Base-by-base conservation (phyloP, 2,888 invertebrate genomes). In the Herminia tarsipennalis region DNA sequence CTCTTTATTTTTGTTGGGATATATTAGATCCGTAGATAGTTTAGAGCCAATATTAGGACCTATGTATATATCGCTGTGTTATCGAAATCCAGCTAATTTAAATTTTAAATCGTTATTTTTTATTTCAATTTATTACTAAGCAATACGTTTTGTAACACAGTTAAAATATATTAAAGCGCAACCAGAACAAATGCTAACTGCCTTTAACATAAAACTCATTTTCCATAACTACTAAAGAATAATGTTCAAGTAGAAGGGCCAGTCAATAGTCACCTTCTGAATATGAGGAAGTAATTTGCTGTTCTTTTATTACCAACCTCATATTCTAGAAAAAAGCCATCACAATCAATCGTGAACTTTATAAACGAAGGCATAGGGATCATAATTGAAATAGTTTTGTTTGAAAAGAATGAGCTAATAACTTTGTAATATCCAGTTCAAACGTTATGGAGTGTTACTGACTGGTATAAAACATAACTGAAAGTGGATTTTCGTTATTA, bases 401-500 rank as follows among this genome's bases (percentile, higher is more conserved):
- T 22, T 34, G 0, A 0, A 8, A 2, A 12, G 8, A 1, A 9
- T 25, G n/a, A 13, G 34, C 12, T 22, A 20, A 18, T 60, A 62
- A 47, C 6, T 34, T 63, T 44, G 58, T 33, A 50, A 41, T 40
- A 60, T 47, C 44, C 53, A 59, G 66, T 63, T 51, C 64, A 62
- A 70, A 66, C 61, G 67, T 75, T 75, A 76, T 74, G 70, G 74
- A 76, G 73, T 76, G 70, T 73, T 72, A 76, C 70, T 65, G 70
- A 75, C 62, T 75, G 74, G 68, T 75, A 81, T 80, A 80, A 83
- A 82, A 81, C 76, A 80, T 79, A 81, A 76, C 78, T 66, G 74
- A 78, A 81, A 81, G 80, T 78, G 77, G 81, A 80, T 83, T 81
- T 79, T 78, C 72, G 76, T 78, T 81, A 82, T 78, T 77, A 76